These are phyloP conservation scores for Arge pagana DNA, from an alignment of 2,888 invertebrate species.

Conservation along the genomic window DNA sequence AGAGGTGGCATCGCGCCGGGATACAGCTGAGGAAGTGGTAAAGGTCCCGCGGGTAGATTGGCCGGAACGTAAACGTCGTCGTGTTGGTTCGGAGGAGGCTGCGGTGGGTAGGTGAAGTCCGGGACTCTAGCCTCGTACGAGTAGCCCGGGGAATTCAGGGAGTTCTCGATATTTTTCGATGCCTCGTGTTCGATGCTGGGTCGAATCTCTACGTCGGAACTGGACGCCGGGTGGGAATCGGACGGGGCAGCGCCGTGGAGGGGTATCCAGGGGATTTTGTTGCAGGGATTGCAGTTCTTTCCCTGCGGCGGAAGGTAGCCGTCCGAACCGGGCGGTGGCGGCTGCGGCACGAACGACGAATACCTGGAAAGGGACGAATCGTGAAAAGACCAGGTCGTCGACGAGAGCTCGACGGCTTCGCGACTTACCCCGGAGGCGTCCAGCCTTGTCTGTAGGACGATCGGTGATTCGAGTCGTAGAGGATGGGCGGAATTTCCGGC, in stretches of 20 bases:
- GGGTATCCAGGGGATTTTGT: conserved; percentile 82
- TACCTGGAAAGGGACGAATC: conserved; percentile 30
- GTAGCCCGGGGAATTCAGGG: conserved; percentile 24
- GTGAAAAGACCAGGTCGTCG: not conserved
- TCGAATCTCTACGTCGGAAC: not conserved
- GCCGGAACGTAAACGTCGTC: conserved; percentile 3
- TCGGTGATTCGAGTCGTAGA: conserved; percentile 13
- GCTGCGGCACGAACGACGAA: conserved; percentile 35
- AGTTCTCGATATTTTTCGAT: conserved; percentile 18
- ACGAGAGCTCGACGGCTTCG: not conserved
- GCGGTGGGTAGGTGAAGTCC: conserved; percentile 38
- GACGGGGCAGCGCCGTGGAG: conserved; percentile 51
- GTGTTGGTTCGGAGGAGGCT: conserved; percentile 15
- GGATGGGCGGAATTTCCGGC: conserved; percentile 31
- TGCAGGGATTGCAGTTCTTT: conserved; percentile 76
- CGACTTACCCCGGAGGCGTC: conserved; percentile 29
- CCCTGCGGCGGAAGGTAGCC: conserved; percentile 44
- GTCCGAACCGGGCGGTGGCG: conserved; percentile 27
- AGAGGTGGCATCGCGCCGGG: conserved; percentile 67
- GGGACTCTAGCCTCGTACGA: conserved; percentile 39
- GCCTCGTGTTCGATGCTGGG: conserved; percentile 14
- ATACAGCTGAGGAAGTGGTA: conserved; percentile 70
- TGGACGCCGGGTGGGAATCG: not conserved
- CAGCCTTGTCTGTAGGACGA: conserved; percentile 12
- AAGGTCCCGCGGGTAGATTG: conserved; percentile 55